Percentiles rank a stretch among this genome's conserved stretches.
These are phyloP conservation scores for Pelusios castaneus DNA, from an alignment of 2,113 vertebrate species.

Conservation along the genomic window DNA sequence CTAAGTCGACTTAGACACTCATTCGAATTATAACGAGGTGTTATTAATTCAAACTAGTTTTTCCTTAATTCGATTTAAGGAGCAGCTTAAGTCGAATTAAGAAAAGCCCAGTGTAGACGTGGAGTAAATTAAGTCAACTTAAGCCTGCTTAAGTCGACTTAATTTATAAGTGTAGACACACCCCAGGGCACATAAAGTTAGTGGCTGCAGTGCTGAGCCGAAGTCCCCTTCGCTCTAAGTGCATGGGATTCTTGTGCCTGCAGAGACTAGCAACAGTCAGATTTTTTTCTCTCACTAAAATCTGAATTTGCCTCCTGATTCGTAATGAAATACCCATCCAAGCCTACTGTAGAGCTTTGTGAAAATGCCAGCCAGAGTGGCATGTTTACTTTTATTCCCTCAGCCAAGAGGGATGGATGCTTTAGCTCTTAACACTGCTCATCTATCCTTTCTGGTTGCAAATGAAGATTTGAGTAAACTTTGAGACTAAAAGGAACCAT, in stretches of 20 bases:
- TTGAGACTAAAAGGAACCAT: constrained; percentile 32
- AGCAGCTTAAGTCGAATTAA: no score
- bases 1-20: no score
- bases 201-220: background rate
- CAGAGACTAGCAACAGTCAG: constrained; percentile 58
- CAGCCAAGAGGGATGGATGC: constrained; percentile 51
- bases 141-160: no score
- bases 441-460: background rate
- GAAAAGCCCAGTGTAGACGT: no score
- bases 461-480: background rate
- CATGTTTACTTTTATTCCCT: constrained; percentile 60
- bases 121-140: no score
- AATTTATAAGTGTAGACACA: no score
- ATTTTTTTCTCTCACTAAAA: constrained; percentile 49
- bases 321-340: constrained; percentile 65
- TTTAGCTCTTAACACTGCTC: constrained; percentile 42
- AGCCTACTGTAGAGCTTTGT: constrained; percentile 60
- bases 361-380: constrained; percentile 66
- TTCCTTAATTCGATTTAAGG: no score
- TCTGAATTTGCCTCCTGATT: constrained; percentile 53
- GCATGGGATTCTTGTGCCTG: constrained; percentile 6
- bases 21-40: no score
- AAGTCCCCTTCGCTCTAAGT: background rate
- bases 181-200: no score
- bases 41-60: no score